phyloP scores from a whole-genome alignment of 1,140 invertebrate genomes.

The Drosophila equinoxialis region DNA sequence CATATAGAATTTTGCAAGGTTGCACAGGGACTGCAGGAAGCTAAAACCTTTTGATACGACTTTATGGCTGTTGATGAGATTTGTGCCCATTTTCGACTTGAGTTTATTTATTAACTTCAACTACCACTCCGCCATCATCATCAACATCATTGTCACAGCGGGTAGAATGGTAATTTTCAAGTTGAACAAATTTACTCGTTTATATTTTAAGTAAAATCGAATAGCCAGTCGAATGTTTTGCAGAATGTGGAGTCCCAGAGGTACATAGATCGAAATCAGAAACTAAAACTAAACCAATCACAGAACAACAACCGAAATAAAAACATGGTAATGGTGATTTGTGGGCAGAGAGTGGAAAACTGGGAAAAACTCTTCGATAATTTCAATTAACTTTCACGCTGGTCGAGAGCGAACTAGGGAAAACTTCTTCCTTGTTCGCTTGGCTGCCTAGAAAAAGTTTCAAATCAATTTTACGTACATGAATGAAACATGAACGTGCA shows the following conservation, averaged over 20 bases:
- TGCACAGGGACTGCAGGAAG: conserved; percentile 46
- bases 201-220: conserved; percentile 2
- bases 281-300: conserved; percentile 64
- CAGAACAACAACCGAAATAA: conserved; percentile 12
- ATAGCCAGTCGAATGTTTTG: conserved; percentile 28
- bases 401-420: conserved; percentile 25
- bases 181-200: conserved; percentile 1
- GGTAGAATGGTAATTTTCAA: conserved; percentile 49
- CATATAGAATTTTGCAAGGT: not conserved
- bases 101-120: conserved; percentile 59
- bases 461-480: conserved; percentile 78
- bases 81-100: conserved; percentile 50
- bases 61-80: conserved; percentile 65
- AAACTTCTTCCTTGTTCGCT: conserved; percentile 50
- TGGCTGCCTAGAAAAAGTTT: conserved; percentile 62
- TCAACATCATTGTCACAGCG: not conserved
- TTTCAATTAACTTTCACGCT: conserved; percentile 74
- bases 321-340: conserved; percentile 30
- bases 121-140: not conserved
- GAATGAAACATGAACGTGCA: conserved; percentile 78
- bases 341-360: conserved; percentile 4
- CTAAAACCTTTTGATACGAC: conserved; percentile 52
- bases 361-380: conserved; percentile 67
- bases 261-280: conserved; percentile 27
- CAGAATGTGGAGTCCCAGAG: conserved; percentile 15